Evolutionary conservation across 2,113 vertebrate genomes (phyloP).

Genomic region (Hemiprocne comata): DNA sequence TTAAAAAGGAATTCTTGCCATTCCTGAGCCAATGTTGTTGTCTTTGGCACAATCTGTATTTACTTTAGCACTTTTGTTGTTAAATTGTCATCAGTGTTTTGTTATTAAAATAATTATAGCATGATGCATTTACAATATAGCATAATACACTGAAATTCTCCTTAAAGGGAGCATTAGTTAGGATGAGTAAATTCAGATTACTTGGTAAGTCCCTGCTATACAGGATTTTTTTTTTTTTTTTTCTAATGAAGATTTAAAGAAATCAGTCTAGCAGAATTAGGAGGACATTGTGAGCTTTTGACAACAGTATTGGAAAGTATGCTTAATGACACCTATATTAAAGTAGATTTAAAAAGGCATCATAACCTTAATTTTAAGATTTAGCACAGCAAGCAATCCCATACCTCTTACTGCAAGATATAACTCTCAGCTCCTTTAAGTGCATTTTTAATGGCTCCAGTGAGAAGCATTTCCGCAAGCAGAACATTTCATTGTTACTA

Average conservation of each 20-base stretch:
- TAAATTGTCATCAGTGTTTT: neutral
- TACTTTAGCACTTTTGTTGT: slow-evolving; percentile 3
- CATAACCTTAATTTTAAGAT: neutral
- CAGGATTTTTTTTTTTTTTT: neutral
- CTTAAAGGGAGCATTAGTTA: slow-evolving; percentile 20
- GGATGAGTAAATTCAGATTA: slow-evolving; percentile 30
- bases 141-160: neutral
- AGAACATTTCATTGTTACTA: slow-evolving; percentile 42
- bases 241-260: slow-evolving; percentile 51
- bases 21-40: neutral
- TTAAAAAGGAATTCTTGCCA: neutral
- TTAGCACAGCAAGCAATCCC: neutral
- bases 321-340: neutral
- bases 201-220: neutral
- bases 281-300: slow-evolving; percentile 8
- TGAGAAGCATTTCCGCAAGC: slow-evolving; percentile 6
- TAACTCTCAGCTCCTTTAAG: neutral
- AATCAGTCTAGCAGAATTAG: slow-evolving; percentile 27
- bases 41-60: neutral
- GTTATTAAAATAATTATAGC: slow-evolving; percentile 13
- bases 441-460: slow-evolving; percentile 38
- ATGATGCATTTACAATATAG: neutral
- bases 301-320: neutral
- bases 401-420: slow-evolving; percentile 5
- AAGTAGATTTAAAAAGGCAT: neutral